These are phyloP conservation scores for Siniperca knerii DNA, from an alignment of 2,113 vertebrate genomes.

Conservation along the genomic window DNA sequence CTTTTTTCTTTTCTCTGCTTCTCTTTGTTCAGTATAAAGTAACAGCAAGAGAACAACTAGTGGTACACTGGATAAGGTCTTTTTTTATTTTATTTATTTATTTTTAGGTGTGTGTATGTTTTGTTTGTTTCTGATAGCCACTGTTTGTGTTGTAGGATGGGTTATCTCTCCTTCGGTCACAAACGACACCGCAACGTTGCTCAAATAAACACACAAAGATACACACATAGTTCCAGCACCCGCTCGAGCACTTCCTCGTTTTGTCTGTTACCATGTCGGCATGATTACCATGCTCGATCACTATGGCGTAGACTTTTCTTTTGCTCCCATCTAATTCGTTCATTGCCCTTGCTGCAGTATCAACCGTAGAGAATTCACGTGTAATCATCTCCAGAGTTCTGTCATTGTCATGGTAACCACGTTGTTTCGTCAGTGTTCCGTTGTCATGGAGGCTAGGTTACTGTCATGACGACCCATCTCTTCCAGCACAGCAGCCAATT, in stretches of 20 bases:
- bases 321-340: slow-evolving; percentile 37
- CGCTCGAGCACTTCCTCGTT: slow-evolving; percentile 8
- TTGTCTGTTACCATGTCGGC: slow-evolving; percentile 29
- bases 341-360: slow-evolving; percentile 37
- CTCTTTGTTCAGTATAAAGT: slow-evolving; percentile 60
- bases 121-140: slow-evolving; percentile 61
- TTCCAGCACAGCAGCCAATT: slow-evolving; percentile 93
- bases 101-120: slow-evolving; percentile 56
- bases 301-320: slow-evolving; percentile 54
- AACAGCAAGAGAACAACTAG: slow-evolving; percentile 62
- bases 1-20: slow-evolving; percentile 17
- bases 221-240: slow-evolving; percentile 31
- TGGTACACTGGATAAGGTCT: slow-evolving; percentile 42
- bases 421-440: slow-evolving; percentile 88
- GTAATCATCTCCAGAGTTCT: slow-evolving; percentile 55
- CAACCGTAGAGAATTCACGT: slow-evolving; percentile 32
- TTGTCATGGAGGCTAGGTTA: slow-evolving; percentile 88
- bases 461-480: slow-evolving; percentile 94
- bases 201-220: slow-evolving; percentile 54
- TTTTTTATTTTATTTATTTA: neutral
- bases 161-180: slow-evolving; percentile 40
- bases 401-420: slow-evolving; percentile 52
- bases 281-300: slow-evolving; percentile 46
- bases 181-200: slow-evolving; percentile 44
- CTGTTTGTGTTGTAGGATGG: slow-evolving; percentile 38